Evolutionary conservation across 2,113 vertebrate species (phyloP), one percentile per base, ranked within the genome.

Genomic region (Sporophila hypoxantha): DNA sequence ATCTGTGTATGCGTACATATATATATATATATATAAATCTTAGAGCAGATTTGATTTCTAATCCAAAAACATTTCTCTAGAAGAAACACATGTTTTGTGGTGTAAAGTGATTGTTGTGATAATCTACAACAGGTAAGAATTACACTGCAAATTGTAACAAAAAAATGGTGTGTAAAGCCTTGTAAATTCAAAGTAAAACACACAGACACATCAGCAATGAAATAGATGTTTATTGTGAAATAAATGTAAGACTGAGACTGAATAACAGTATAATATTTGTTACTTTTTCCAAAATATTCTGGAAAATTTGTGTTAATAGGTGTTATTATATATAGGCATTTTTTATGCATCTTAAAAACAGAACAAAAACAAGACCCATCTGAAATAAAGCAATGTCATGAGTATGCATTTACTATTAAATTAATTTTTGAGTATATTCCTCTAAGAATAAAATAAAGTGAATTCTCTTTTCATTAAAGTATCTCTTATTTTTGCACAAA

Each of bases 1-100:
- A 34, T 69, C 8, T 20, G 1, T 9, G 6, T 32, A 25, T 18
- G 3, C 14, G 1, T 13, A 0, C 11, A 2, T 26, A 5, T 41
- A 6, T 13, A 12, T 30, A 4, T n/a, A 2, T 26, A 5, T 41
- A 7, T 13, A 15, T 29, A 4, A n/a, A 2, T 22, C 4, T 76
- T 37, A 42, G n/a, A 88, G 29, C 3, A 88, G 27, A 59, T 67
- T 60, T 76, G 1, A 46, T 68, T 85, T 76, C 19, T 79, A 30
- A 41, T 73, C 4, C 7, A 46, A 76, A 16, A 55, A 56, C 0
- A 29, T 65, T 69, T 77, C 30, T 74, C 12, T 20, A 17, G 12
- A 29, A 29, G 21, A 23, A 76, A 65, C 39, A 53, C 23, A 22
- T 12, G 39, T 49, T 44, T 74, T 32, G 8, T 46, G 12, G 1